These are phyloP conservation scores for Ariopsis seemanni DNA, from an alignment of 2,113 vertebrate species.

Conservation along the genomic window DNA sequence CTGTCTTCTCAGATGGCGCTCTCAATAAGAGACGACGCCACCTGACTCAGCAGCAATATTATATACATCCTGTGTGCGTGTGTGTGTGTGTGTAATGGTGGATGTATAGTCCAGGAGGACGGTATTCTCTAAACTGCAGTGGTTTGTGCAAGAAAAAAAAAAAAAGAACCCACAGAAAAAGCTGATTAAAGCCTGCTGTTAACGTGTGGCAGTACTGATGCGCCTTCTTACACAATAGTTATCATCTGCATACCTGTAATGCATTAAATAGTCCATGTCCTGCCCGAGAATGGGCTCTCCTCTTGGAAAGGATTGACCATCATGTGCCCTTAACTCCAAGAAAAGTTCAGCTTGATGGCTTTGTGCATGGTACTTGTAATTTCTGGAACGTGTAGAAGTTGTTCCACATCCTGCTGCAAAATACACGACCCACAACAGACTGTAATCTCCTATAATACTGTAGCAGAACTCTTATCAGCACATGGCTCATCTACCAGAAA, in stretches of 20 bases:
- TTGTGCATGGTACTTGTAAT: not conserved
- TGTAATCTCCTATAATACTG: not conserved
- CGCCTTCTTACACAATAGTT: conserved; percentile 34
- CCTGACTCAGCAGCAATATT: conserved; percentile 30
- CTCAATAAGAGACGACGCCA: not conserved
- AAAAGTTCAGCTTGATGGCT: conserved; percentile 16
- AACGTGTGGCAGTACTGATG: conserved; percentile 33
- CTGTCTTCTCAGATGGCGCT: conserved; percentile 26
- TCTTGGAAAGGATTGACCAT: conserved; percentile 12
- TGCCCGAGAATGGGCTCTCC: conserved; percentile 3
- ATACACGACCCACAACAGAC: not conserved
- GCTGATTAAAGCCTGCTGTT: conserved; percentile 43
- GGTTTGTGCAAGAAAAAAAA: conserved; percentile 9
- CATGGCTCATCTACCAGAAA: not conserved
- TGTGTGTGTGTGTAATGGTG: not conserved
- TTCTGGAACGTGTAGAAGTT: not conserved
- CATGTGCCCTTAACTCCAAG: conserved; percentile 12
- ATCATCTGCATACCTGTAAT: conserved; percentile 40
- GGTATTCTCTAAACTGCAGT: conserved; percentile 23
- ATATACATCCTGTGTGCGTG: conserved; percentile 18
- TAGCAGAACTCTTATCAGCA: not conserved
- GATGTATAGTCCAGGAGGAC: conserved; percentile 1
- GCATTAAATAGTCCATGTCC: conserved; percentile 40
- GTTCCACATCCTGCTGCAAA: not conserved
- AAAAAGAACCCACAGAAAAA: not conserved